These are phyloP conservation scores for Phyllotreta striolata DNA, from an alignment of 2,888 invertebrate genomes.

Conservation along the genomic window DNA sequence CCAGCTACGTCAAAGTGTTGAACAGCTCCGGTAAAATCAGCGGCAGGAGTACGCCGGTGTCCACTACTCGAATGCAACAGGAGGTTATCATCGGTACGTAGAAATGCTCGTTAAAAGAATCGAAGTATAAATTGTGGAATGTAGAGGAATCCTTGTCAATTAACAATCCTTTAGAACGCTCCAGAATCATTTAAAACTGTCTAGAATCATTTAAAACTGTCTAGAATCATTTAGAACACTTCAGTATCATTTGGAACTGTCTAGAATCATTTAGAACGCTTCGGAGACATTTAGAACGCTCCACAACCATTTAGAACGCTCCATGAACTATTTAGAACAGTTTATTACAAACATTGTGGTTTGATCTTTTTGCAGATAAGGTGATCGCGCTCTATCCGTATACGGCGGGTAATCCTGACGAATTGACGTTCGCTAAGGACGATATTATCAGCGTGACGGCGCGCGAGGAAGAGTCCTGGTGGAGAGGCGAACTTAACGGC, in stretches of 20 bases:
- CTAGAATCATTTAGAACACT: too few species aligned
- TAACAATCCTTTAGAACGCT: too few species aligned
- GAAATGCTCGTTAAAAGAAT: too few species aligned
- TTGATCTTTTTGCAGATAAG: conserved; percentile 68
- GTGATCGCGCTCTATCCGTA: conserved; percentile 94
- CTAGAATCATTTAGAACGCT: too few species aligned
- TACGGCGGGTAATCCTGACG: conserved; percentile 93
- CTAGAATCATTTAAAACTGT: too few species aligned
- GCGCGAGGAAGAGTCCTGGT: conserved; percentile 96
- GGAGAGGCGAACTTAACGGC: conserved; percentile 93
- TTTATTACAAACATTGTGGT: neutral
- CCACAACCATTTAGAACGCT: too few species aligned
- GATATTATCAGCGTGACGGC: conserved; percentile 89
- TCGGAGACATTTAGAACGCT: too few species aligned
- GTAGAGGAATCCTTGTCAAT: too few species aligned
- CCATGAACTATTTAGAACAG: too few species aligned
- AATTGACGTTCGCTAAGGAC: conserved; percentile 90
- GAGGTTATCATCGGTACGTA: conserved; percentile 61
- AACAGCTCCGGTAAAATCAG: conserved; percentile 75
- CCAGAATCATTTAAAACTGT: too few species aligned
- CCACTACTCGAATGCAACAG: conserved; percentile 72
- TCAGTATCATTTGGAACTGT: too few species aligned
- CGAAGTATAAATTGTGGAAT: too few species aligned
- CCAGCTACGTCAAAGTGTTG: conserved; percentile 90
- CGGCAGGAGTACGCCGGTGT: conserved; percentile 77